These are phyloP conservation scores for Neofelis nebulosa DNA, from an alignment of 2,113 vertebrate species.

Conservation along the genomic window DNA sequence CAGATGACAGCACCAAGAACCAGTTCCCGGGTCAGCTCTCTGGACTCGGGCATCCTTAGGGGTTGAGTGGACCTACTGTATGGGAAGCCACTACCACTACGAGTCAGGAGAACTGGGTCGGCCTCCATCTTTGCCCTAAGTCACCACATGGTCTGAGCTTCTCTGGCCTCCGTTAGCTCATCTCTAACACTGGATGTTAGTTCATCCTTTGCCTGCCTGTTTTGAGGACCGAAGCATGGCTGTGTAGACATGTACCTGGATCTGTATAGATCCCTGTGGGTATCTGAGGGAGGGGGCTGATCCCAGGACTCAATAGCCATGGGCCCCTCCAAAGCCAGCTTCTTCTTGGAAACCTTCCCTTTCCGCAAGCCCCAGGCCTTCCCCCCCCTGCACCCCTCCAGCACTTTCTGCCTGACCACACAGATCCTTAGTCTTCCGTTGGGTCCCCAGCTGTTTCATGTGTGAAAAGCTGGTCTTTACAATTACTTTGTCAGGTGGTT, in stretches of 20 bases:
- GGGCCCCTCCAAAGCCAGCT: background rate
- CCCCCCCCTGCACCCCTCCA: background rate
- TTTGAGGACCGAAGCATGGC: background rate
- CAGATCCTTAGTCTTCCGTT: background rate
- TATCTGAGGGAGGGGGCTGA: background rate
- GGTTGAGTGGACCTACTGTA: fast-evolving
- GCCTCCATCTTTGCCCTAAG: background rate
- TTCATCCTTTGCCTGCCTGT: background rate
- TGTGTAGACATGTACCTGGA: background rate
- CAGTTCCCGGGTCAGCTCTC: too few relatives aligned
- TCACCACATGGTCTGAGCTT: background rate
- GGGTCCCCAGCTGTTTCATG: background rate
- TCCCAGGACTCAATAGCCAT: background rate
- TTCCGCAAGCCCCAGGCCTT: background rate
- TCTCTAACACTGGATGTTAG: background rate
- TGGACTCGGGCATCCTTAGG: fast-evolving
- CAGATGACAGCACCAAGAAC: too few relatives aligned
- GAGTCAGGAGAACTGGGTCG: background rate
- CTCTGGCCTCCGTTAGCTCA: background rate
- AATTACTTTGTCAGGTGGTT: background rate
- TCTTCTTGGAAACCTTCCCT: background rate
- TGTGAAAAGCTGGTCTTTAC: background rate
- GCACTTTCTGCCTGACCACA: background rate
- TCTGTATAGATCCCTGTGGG: background rate
- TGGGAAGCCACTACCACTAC: background rate